A percentile compares a stretch with the other conserved stretches of the same genome.
Conservation (phyloP, 2,113 vertebrate species). For the Tricholaema leucomelas region DNA sequence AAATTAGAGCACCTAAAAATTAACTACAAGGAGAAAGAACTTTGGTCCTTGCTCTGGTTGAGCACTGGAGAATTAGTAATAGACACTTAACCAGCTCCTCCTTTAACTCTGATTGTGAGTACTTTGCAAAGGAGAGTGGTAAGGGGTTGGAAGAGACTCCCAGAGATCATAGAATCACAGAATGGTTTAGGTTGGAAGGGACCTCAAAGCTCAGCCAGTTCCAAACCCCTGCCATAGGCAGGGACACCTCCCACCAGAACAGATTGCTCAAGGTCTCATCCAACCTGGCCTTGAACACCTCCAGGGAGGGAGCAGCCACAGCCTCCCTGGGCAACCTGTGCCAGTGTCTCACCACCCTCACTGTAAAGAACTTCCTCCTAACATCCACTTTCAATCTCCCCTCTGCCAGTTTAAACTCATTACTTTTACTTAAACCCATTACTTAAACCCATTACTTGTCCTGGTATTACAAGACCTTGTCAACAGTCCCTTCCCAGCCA, state of each 20-base stretch:
- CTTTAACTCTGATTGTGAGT: not conserved
- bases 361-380: not conserved
- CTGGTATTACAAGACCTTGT: no score
- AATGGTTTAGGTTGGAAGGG: no score
- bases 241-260: no score
- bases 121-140: not conserved
- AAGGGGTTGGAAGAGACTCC: no score
- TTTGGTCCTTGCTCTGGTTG: conserved; percentile 20
- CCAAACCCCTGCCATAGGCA: no score
- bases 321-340: not conserved
- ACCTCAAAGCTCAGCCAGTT: no score
- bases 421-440: no score
- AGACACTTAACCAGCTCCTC: not conserved
- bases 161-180: no score
- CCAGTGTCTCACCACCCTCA: not conserved
- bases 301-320: no score
- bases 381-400: not conserved
- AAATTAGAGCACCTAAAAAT: conserved; percentile 63
- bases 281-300: no score
- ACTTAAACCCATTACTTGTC: no score
- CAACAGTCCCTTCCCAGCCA: not conserved
- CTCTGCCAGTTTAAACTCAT: not conserved
- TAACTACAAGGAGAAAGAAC: conserved; percentile 32
- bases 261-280: no score
- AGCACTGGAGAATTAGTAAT: not conserved